Evolutionary conservation across 2,888 invertebrate species (phyloP), one percentile per base, ranked within the genome.

Genomic region (Platycnemis pennipes): DNA sequence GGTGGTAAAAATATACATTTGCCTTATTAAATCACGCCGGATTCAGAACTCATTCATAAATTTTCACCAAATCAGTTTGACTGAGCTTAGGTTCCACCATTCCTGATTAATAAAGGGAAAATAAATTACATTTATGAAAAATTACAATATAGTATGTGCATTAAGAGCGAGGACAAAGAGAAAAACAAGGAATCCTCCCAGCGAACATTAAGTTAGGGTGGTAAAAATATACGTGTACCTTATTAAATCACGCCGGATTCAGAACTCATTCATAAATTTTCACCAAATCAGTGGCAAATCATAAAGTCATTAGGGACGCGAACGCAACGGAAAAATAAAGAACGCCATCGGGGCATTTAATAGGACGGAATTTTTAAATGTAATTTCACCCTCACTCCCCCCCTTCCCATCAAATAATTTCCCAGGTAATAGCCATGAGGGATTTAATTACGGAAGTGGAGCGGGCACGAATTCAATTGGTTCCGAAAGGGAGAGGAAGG

Each of bases 381-480:
- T 77, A 91, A 91, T 63, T 91, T 69, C 63, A n/a, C n/a, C n/a
- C n/a, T n/a, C n/a, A n/a, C n/a, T n/a, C n/a, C n/a, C n/a, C n/a
- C n/a, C n/a, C n/a, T n/a, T 44, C 2, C 44, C 26, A 91, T 91
- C 63, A 69, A 91, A 63, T 63, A 91, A 44, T 91, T 91, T 63
- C 44, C 63, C n/a, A 77, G 37, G 31, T 77, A 77, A 77, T 77
- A 37, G 77, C 63, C 42, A 91, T 53, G 49, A 46, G 63, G 26
- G 91, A 91, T 91, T 91, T 91, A 91, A 91, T 91, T 91, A 91
- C 91, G 45, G 91, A 91, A 91, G 91, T 91, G 63, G 91, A 91
- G 63, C 16, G 91, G 63, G 91, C 16, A 44, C 44, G n/a, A 45
- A 91, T 91, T 91, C 44, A 56, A 91, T 91, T 45, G 63, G 37